Conservation (phyloP, 1,140 invertebrate genomes). For the Tetramorium parvispinum region DNA sequence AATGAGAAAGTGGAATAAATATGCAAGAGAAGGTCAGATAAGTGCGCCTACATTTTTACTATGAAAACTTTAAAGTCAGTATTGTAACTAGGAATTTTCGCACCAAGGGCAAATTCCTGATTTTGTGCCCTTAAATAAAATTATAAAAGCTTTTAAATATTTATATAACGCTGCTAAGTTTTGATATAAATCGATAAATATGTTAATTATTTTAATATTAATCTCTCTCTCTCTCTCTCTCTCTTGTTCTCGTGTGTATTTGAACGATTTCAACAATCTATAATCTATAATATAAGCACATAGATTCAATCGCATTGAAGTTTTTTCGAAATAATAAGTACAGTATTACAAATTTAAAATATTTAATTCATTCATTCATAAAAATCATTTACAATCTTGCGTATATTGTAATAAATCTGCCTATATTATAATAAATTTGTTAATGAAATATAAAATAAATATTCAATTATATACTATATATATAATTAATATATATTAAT, state of each 20-base stretch:
- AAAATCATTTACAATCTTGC: conserved; percentile 11
- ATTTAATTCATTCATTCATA: conserved; percentile 22
- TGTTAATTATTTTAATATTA: too few relatives aligned
- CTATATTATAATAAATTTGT: not conserved
- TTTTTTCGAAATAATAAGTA: not conserved
- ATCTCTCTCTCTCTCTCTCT: too few relatives aligned
- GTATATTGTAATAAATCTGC: not conserved
- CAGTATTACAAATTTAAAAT: not conserved
- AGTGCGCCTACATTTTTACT: too few relatives aligned
- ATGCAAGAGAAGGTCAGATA: not conserved
- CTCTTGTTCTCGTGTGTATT: too few relatives aligned
- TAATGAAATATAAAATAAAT: conserved; percentile 8
- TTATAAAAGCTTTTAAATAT: too few relatives aligned
- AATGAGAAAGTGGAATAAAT: not conserved
- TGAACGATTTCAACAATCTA: too few relatives aligned
- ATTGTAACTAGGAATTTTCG: too few relatives aligned
- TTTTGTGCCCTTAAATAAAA: too few relatives aligned
- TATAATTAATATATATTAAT: not conserved
- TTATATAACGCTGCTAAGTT: too few relatives aligned
- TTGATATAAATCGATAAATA: too few relatives aligned
- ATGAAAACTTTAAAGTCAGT: too few relatives aligned
- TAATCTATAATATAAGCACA: not conserved
- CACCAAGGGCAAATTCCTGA: too few relatives aligned
- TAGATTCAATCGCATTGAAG: not conserved
- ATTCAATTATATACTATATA: not conserved